These are phyloP conservation scores for Atlantisia rogersi DNA, from an alignment of 2,113 vertebrate genomes.

Conservation along the genomic window DNA sequence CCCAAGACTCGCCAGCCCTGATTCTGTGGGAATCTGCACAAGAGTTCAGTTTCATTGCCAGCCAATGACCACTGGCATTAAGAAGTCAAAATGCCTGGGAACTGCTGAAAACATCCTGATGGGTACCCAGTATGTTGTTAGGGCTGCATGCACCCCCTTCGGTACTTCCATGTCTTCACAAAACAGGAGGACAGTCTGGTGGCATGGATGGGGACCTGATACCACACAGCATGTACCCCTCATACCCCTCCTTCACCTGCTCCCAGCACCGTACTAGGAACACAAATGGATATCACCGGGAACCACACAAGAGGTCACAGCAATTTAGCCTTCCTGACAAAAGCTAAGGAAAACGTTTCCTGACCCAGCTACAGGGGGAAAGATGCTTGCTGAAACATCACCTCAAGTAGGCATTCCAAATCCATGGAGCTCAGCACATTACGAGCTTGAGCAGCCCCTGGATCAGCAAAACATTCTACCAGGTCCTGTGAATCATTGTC, in stretches of 20 bases:
- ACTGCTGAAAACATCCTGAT: rapidly evolving
- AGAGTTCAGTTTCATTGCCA: neutral
- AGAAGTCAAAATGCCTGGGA: neutral
- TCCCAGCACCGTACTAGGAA: slow-evolving; percentile 9
- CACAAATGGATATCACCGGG: neutral
- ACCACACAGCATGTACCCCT: neutral
- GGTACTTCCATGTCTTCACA: rapidly evolving
- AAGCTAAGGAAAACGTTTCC: neutral
- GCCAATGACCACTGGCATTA: neutral
- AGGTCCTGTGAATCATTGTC: slow-evolving; percentile 1
- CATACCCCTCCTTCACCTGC: neutral
- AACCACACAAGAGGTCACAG: slow-evolving; percentile 18
- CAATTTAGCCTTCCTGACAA: slow-evolving; percentile 38
- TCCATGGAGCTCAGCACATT: slow-evolving; percentile 34
- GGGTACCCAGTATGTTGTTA: rapidly evolving
- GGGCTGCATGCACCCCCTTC: neutral
- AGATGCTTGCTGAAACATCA: slow-evolving; percentile 55
- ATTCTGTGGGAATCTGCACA: neutral
- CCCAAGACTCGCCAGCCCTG: neutral
- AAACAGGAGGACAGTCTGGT: neutral
- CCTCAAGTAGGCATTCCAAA: slow-evolving; percentile 33
- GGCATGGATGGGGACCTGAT: neutral
- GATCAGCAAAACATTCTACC: slow-evolving; percentile 42
- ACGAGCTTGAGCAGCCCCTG: slow-evolving; percentile 20
- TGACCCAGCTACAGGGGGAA: slow-evolving; percentile 10